phyloP scores from a whole-genome alignment of 1,140 invertebrate genomes.

The Cecropterus lyciades region DNA sequence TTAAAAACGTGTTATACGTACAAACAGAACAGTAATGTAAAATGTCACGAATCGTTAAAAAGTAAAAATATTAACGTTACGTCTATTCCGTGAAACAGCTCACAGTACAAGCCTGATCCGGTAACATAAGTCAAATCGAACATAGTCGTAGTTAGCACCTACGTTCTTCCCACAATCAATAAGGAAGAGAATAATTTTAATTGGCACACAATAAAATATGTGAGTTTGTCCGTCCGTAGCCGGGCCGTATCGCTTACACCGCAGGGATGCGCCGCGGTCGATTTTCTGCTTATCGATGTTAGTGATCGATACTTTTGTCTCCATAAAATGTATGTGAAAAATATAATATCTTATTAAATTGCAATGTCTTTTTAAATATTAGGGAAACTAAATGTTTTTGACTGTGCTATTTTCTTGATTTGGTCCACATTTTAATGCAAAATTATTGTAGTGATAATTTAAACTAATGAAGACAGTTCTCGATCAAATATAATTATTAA shows the following conservation, averaged over 20 bases:
- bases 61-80: conserved; percentile 17
- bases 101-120: conserved; percentile 11
- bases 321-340: too few species aligned
- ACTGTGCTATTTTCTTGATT: too few species aligned
- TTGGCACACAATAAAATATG: conserved; percentile 79
- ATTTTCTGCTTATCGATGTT: conserved; percentile 25
- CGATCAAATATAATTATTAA: too few species aligned
- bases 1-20: too few species aligned
- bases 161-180: conserved; percentile 58
- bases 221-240: conserved; percentile 56
- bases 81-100: conserved; percentile 1
- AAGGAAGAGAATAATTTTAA: conserved; percentile 75
- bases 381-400: too few species aligned
- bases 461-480: too few species aligned
- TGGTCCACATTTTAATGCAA: too few species aligned
- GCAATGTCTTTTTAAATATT: too few species aligned
- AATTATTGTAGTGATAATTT: too few species aligned
- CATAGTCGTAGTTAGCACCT: conserved; percentile 34
- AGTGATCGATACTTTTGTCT: not conserved
- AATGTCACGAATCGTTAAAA: not conserved
- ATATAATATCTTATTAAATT: too few species aligned
- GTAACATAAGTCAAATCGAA: conserved; percentile 44
- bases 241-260: conserved; percentile 55
- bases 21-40: too few species aligned
- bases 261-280: conserved; percentile 44